A percentile compares a stretch with the other conserved stretches of the same genome.
These are phyloP conservation scores for Thinocorus orbignyianus DNA, from an alignment of 2,113 vertebrate genomes.

Conservation along the genomic window DNA sequence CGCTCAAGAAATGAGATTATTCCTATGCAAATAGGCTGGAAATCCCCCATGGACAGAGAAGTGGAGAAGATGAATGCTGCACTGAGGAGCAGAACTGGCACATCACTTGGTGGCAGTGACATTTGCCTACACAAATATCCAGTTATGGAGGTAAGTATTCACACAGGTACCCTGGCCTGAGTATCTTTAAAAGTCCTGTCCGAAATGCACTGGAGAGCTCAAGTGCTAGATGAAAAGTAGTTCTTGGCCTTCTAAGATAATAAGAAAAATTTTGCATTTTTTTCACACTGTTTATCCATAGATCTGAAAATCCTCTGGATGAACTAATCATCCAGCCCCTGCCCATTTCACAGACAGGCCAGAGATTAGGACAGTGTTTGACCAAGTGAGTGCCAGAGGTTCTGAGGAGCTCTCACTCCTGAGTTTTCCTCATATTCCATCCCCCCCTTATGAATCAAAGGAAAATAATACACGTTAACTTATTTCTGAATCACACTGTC, in stretches of 20 bases:
- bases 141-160: background rate
- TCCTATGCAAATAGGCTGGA: background rate
- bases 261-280: background rate
- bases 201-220: background rate
- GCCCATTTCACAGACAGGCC: background rate
- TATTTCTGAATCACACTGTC: background rate
- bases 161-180: background rate
- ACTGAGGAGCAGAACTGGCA: background rate
- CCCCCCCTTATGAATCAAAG: background rate
- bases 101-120: background rate
- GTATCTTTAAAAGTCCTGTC: background rate
- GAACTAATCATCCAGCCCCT: background rate
- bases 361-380: background rate
- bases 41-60: background rate
- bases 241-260: background rate
- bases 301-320: background rate
- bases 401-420: background rate
- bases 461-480: background rate
- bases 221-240: background rate
- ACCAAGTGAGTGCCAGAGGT: background rate
- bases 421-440: background rate
- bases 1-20: background rate
- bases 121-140: background rate
- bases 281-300: background rate
- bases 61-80: background rate